Conservation (phyloP, 2,797 vertebrate species). For the Megalops cyprinoides region DNA sequence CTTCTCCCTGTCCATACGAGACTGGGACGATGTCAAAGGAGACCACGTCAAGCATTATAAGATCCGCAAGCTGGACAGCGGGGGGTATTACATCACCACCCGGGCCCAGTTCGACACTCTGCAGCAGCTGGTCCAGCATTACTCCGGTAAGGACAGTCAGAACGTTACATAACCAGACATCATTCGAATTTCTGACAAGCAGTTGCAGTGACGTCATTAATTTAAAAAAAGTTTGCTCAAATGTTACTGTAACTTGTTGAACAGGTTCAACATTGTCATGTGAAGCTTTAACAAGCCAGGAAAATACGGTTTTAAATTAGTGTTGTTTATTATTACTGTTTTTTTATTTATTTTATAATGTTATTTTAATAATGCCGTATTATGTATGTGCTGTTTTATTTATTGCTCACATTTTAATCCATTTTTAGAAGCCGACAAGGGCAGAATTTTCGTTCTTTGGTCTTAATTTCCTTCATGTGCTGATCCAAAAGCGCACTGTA, state of each 20-base stretch:
- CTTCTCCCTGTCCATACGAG: conserved; percentile 96
- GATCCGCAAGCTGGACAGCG: conserved; percentile 97
- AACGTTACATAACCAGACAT: too few species aligned
- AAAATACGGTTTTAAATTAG: too few species aligned
- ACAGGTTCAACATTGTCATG: background rate
- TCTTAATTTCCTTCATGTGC: too few species aligned
- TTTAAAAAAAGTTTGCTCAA: background rate
- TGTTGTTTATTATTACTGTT: too few species aligned
- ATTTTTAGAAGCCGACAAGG: too few species aligned
- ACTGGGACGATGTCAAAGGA: conserved; percentile 96
- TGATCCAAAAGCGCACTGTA: too few species aligned
- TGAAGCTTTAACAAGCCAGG: too few species aligned
- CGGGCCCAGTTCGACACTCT: conserved; percentile 95
- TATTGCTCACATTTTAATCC: background rate
- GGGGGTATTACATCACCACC: conserved; percentile 97
- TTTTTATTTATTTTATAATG: too few species aligned
- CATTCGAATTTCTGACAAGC: background rate
- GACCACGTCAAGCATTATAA: conserved; percentile 99
- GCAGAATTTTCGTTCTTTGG: too few species aligned
- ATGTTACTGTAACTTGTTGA: background rate
- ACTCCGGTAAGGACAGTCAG: conserved; percentile 82
- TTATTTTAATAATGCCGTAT: too few species aligned
- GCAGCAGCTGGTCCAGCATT: conserved; percentile 95
- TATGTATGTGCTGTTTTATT: too few species aligned
- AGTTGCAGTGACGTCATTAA: background rate